These are phyloP conservation scores for Chalcis sispes DNA, from an alignment of 2,888 invertebrate species.

Conservation along the genomic window DNA sequence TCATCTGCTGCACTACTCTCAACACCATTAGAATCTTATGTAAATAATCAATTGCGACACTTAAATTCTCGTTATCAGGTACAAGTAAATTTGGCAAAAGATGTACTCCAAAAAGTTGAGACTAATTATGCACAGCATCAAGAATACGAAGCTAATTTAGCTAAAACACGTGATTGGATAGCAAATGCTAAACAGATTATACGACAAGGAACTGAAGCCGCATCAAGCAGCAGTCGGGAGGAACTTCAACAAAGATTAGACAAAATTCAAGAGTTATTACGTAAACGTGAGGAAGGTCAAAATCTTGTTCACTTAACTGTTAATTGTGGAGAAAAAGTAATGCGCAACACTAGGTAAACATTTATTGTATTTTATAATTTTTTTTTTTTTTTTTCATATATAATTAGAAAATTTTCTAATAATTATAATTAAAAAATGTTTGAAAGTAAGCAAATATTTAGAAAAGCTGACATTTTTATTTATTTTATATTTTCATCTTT, in stretches of 20 bases:
- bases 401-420: background rate
- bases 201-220: constrained; percentile 87
- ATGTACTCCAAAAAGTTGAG: constrained; percentile 93
- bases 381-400: too few species aligned
- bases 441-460: background rate
- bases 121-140: constrained; percentile 91
- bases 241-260: constrained; percentile 88
- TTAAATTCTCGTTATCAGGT: constrained; percentile 93
- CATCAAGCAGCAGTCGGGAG: constrained; percentile 88
- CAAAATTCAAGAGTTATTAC: constrained; percentile 87
- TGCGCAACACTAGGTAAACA: constrained; percentile 82
- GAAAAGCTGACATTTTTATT: background rate
- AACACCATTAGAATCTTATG: constrained; percentile 91
- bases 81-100: constrained; percentile 90
- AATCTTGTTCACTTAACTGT: constrained; percentile 90
- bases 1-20: constrained; percentile 86
- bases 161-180: constrained; percentile 90
- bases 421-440: background rate
- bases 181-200: constrained; percentile 90
- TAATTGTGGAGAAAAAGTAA: constrained; percentile 92
- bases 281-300: constrained; percentile 91
- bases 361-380: background rate
- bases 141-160: constrained; percentile 86
- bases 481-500: too few species aligned
- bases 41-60: constrained; percentile 90